A percentile compares a stretch with the other conserved stretches of the same genome.
Evolutionary conservation across 2,113 vertebrate species (phyloP).

Genomic region (Leptocoma aspasia): DNA sequence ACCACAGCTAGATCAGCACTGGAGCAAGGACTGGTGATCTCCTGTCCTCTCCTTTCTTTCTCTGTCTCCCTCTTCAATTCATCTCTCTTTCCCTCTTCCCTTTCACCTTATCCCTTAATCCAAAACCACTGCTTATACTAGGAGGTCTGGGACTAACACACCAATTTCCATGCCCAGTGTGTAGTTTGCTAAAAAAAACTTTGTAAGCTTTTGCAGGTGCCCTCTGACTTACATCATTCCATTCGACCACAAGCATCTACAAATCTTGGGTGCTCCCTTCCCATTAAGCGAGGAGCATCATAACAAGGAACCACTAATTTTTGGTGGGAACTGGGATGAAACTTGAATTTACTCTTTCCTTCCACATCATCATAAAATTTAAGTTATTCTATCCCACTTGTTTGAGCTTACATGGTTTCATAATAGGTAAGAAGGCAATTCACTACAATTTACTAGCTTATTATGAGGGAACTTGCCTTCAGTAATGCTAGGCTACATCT

Average conservation of each 20-base stretch:
- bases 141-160: neutral
- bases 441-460: neutral
- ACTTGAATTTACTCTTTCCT: neutral
- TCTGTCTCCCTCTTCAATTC: neutral
- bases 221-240: neutral
- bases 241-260: rapidly evolving
- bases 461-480: neutral
- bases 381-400: neutral
- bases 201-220: neutral
- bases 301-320: neutral
- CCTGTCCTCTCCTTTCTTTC: neutral
- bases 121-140: neutral
- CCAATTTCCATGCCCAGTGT: neutral
- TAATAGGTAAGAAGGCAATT: neutral
- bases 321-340: neutral
- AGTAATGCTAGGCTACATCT: neutral
- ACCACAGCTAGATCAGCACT: neutral
- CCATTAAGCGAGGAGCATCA: neutral
- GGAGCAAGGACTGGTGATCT: neutral
- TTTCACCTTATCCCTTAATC: neutral
- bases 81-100: neutral
- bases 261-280: neutral
- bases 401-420: neutral
- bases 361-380: neutral
- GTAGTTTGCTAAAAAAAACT: neutral